Base-by-base conservation (phyloP, 2,888 invertebrate genomes). In the Lordiphosa andalusiaca region DNA sequence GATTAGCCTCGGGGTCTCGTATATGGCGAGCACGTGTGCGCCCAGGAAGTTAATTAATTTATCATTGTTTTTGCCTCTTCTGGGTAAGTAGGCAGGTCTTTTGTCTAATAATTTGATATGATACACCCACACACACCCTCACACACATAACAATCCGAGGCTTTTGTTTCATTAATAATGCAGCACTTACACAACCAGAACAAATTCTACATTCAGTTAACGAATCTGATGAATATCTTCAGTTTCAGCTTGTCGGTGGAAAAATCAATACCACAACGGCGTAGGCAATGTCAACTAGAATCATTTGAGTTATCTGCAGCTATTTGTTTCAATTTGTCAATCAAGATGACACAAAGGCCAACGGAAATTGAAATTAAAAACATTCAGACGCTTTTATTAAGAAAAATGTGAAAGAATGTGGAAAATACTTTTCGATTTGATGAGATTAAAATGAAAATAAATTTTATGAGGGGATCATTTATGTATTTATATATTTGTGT, bases 271-370 rank as follows among this genome's bases (percentile, higher is more conserved):
- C 52, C 16, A 9, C 30, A 2, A 9, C 30, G 2, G 30, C 38
- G 16, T 37, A 39, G 49, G 40, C 49, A 61, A 68, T 54, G 58
- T 57, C 57, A 67, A 62, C 49, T 61, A 50, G 44, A 25, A 38
- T 63, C 37, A 35, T 42, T 50, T 71, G 71, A 76, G 69, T 61
- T 56, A 78, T 78, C 55, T 55, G 41, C 16, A 55, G 65, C 50
- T 52, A 82, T 78, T 73, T 73, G 61, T 77, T 81, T 81, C 78
- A 78, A 78, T 80, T 80, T 76, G 67, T 69, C 61, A 63, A 61
- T 69, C 66, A 69, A 62, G 61, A 67, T 66, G 61, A 42, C 61
- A 57, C 69, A 69, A 44, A 41, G 40, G 36, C 46, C 41, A 50
- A 25, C 40, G 53, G 46, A 72, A 68, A 69, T 69, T 73, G 66